Conservation (phyloP, 2,888 invertebrate genomes). For the Eudasyphora cyanicolor region DNA sequence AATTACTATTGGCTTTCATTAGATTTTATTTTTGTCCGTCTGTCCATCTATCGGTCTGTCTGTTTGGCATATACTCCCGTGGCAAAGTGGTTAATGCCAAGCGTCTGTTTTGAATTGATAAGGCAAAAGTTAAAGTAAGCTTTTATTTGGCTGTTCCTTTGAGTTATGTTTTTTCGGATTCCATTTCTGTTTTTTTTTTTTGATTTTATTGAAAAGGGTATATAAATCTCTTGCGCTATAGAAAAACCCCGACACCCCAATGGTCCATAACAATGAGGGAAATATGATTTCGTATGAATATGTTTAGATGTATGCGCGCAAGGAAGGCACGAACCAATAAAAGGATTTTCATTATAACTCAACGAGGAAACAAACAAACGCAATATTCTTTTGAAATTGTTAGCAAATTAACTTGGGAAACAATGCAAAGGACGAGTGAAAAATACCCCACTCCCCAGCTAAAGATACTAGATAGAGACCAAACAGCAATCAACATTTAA, state of each 20-base stretch:
- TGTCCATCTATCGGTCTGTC: too few species aligned
- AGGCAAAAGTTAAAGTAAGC: constrained; percentile 58
- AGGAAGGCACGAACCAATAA: background rate
- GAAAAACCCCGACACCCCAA: constrained; percentile 11
- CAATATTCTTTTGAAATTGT: constrained; percentile 20
- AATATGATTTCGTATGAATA: background rate
- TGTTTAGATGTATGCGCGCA: background rate
- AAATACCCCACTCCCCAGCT: background rate
- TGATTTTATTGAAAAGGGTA: constrained; percentile 28
- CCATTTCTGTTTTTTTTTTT: too few species aligned
- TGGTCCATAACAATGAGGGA: background rate
- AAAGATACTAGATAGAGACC: background rate
- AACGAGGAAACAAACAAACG: constrained; percentile 1
- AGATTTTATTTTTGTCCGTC: too few species aligned
- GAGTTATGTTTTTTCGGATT: constrained; percentile 6
- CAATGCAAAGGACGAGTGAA: background rate
- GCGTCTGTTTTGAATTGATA: constrained; percentile 66
- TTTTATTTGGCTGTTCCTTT: constrained; percentile 5
- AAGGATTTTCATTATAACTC: constrained; percentile 25
- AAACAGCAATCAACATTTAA: constrained; percentile 34
- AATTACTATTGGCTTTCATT: constrained; percentile 54
- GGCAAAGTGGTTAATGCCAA: constrained; percentile 50
- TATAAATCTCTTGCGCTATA: background rate
- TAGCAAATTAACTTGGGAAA: constrained; percentile 27
- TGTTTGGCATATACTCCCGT: background rate